Percentiles rank a stretch among this genome's conserved stretches.
These are phyloP conservation scores for Pterocles gutturalis DNA, from an alignment of 2,113 vertebrate species.

Conservation along the genomic window DNA sequence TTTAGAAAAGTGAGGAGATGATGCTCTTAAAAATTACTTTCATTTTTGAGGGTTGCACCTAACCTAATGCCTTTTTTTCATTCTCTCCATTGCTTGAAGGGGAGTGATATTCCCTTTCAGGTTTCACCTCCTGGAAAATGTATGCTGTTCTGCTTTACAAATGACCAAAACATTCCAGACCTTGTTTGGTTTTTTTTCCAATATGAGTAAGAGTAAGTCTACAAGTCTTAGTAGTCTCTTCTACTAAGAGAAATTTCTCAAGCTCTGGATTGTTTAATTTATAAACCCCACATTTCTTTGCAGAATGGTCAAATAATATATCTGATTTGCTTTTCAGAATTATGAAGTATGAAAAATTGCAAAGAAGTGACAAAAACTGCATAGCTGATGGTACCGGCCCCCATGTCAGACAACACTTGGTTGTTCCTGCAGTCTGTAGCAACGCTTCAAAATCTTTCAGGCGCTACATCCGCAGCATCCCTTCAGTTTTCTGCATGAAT, in stretches of 20 bases:
- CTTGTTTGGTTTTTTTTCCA: not conserved
- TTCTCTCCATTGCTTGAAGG: not conserved
- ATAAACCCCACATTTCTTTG: not conserved
- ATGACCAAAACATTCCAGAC: not conserved
- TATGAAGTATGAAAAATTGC: not conserved
- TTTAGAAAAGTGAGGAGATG: not conserved
- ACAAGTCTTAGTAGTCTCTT: not conserved
- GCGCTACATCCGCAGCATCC: not conserved
- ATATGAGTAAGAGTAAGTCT: not conserved
- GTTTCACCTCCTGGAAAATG: not conserved
- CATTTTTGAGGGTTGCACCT: not conserved
- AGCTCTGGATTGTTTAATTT: not conserved
- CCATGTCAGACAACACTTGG: not conserved
- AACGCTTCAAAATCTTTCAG: not conserved
- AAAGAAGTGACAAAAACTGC: not conserved
- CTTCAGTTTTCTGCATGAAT: constrained; percentile 7
- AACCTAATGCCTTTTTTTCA: not conserved
- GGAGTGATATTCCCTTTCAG: not conserved
- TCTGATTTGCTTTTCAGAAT: not conserved
- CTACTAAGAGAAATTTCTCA: not conserved
- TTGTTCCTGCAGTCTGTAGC: not conserved
- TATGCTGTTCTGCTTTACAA: not conserved
- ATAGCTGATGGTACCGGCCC: not conserved
- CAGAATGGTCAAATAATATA: not conserved
- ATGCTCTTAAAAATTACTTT: not conserved